Percentiles rank a stretch among this genome's conserved stretches.
These are phyloP conservation scores for Goniozus legneri DNA, from an alignment of 1,140 invertebrate species.

Conservation along the genomic window DNA sequence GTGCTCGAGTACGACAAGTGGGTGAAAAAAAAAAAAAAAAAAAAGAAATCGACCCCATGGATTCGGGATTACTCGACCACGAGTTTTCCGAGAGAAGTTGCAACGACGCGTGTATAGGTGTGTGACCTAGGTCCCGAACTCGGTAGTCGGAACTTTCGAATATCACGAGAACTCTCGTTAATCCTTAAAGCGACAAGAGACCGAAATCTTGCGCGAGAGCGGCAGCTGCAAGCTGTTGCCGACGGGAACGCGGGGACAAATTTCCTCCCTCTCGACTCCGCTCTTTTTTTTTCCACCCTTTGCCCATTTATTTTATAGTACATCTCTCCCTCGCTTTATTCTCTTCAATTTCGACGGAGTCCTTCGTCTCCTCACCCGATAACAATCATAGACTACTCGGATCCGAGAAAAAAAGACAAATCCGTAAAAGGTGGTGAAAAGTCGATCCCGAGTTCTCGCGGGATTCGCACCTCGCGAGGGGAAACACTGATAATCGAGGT, in stretches of 20 bases:
- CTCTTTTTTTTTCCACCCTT: neutral
- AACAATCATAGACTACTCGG: no score
- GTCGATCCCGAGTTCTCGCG: neutral
- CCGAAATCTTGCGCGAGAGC: conserved; percentile 6
- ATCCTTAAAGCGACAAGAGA: conserved; percentile 21
- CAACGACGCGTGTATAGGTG: no score
- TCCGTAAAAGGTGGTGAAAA: no score
- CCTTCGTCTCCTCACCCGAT: neutral
- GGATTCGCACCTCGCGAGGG: no score
- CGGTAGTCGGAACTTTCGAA: conserved; percentile 9
- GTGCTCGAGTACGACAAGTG: neutral
- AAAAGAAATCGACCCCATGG: neutral
- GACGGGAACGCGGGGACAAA: conserved; percentile 6
- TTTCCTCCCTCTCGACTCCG: neutral
- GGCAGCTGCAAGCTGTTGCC: conserved; percentile 17
- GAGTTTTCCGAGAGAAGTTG: neutral
- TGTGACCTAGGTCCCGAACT: no score
- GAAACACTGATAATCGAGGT: no score
- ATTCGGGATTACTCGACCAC: neutral
- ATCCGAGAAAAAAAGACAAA: no score
- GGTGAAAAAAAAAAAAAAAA: conserved; percentile 1
- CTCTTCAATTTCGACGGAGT: neutral
- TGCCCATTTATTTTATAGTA: neutral
- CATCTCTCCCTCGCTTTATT: neutral
- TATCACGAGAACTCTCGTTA: conserved; percentile 16